Conservation (phyloP, 1,140 invertebrate species). For the Batillaria attramentaria region DNA sequence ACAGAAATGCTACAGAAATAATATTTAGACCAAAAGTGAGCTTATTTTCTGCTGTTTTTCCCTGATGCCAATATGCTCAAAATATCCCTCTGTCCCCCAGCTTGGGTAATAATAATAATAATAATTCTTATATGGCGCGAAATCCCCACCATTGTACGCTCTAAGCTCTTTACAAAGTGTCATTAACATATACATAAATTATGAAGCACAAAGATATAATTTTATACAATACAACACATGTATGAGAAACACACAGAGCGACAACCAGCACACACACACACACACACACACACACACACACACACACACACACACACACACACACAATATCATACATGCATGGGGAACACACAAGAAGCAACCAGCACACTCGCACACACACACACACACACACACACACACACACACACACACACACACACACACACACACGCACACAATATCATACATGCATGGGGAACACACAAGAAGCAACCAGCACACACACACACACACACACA, state of each 20-base stretch:
- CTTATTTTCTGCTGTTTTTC: too few relatives aligned
- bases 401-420: neutral
- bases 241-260: neutral
- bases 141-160: too few relatives aligned
- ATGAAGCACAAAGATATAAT: neutral
- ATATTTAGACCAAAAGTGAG: too few relatives aligned
- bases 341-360: neutral
- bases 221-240: neutral
- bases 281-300: neutral
- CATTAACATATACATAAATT: too few relatives aligned
- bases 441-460: too few relatives aligned
- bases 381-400: neutral
- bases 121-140: too few relatives aligned
- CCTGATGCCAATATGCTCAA: too few relatives aligned
- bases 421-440: neutral
- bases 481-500: constrained; percentile 1
- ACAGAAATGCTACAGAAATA: too few relatives aligned
- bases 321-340: neutral
- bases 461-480: neutral
- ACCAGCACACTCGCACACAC: neutral
- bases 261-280: neutral
- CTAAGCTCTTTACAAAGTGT: too few relatives aligned
- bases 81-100: too few relatives aligned
- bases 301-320: neutral
- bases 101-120: too few relatives aligned